Conservation (phyloP, 2,888 invertebrate genomes). For the Liodrosophila aerea region DNA sequence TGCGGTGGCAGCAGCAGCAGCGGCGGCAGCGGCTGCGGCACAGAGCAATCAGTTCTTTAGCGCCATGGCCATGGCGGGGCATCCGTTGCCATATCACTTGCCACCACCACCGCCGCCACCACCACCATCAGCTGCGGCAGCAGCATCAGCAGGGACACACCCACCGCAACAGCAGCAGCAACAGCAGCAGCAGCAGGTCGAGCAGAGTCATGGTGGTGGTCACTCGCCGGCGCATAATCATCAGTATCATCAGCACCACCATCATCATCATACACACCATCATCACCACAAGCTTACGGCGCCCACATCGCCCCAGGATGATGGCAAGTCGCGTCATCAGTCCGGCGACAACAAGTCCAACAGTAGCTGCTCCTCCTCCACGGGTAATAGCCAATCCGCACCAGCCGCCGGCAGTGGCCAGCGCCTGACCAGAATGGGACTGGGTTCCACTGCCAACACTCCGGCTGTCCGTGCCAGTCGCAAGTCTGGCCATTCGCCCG, state of each 20-base stretch:
- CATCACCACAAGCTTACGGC: conserved; percentile 25
- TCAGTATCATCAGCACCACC: conserved; percentile 15
- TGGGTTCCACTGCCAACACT: conserved; percentile 33
- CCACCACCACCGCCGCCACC: conserved; percentile 86
- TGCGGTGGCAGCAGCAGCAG: conserved; percentile 69
- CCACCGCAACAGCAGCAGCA: conserved; percentile 83
- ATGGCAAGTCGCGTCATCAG: conserved; percentile 29
- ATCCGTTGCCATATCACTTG: conserved; percentile 86
- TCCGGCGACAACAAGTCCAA: conserved; percentile 45
- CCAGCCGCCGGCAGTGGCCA: conserved; percentile 38
- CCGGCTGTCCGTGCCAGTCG: conserved; percentile 64
- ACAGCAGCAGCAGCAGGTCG: conserved; percentile 83
- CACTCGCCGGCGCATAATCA: conserved; percentile 23
- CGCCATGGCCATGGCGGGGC: conserved; percentile 84
- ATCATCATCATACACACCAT: conserved; percentile 28
- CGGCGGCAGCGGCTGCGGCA: conserved; percentile 73
- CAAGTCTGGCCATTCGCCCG: conserved; percentile 82
- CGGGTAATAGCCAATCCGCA: neutral
- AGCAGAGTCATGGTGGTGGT: conserved; percentile 78
- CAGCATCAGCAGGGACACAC: conserved; percentile 72
- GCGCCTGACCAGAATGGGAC: conserved; percentile 62
- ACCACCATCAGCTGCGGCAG: conserved; percentile 50
- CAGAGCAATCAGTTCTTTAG: conserved; percentile 85
- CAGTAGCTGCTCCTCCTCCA: conserved; percentile 34
- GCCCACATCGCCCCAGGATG: conserved; percentile 30